Conservation (phyloP, 2,113 vertebrate species). For the Phainopepla nitens region DNA sequence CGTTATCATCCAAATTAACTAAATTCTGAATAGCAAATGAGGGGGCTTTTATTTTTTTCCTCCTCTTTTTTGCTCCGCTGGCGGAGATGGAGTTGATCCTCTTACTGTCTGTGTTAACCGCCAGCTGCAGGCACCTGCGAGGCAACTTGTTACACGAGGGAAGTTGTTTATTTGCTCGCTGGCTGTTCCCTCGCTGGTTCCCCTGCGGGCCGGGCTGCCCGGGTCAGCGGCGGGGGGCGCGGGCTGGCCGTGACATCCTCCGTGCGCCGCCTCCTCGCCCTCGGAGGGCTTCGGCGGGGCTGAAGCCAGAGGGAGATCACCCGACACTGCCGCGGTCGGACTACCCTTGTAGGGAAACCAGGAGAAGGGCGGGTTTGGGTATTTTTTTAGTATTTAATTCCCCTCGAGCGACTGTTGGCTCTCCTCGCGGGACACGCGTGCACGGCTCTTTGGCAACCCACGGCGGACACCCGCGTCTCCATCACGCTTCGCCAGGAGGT, state of each 20-base stretch:
- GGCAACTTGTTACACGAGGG: background rate
- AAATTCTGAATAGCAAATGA: slow-evolving; percentile 68
- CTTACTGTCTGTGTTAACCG: slow-evolving; percentile 77
- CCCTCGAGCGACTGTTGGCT: background rate
- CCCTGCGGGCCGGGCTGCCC: background rate
- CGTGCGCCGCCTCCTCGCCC: background rate
- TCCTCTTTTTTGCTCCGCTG: background rate
- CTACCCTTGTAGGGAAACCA: background rate
- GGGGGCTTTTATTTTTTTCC: background rate
- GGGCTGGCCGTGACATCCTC: background rate
- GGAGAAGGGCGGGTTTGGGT: background rate
- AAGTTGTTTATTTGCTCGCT: slow-evolving; percentile 56
- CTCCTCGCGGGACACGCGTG: background rate
- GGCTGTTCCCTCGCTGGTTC: background rate
- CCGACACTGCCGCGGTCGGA: background rate
- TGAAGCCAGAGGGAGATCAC: background rate
- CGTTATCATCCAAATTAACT: slow-evolving; percentile 78
- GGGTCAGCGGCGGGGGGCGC: background rate
- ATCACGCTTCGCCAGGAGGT: background rate
- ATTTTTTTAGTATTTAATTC: background rate
- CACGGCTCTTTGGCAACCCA: background rate
- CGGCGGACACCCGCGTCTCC: background rate
- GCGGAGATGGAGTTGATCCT: slow-evolving; percentile 72
- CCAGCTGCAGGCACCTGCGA: slow-evolving; percentile 79
- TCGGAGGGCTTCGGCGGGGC: background rate